Percentiles rank a stretch among this genome's conserved stretches.
Conservation (phyloP, 2,113 vertebrate species). For the Haemorhous mexicanus region DNA sequence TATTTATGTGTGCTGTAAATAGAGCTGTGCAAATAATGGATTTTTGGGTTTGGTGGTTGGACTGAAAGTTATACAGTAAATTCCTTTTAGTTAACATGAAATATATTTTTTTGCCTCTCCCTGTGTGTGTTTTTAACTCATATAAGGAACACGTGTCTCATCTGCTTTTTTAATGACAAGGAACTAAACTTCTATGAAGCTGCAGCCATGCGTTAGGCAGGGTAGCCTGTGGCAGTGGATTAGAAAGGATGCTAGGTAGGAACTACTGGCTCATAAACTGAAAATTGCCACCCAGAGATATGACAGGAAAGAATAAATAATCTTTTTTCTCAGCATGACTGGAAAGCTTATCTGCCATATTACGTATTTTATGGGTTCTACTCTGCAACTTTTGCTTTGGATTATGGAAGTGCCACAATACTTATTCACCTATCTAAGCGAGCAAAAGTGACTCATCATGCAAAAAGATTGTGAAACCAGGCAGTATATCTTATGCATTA, state of each 20-base stretch:
- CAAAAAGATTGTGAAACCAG: conserved; percentile 21
- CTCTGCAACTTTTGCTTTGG: not conserved
- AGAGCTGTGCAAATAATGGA: conserved; percentile 25
- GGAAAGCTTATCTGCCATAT: conserved; percentile 18
- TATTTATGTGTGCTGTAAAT: conserved; percentile 8
- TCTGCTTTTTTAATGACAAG: not conserved
- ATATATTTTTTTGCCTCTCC: not conserved
- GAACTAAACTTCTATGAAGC: not conserved
- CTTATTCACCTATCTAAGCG: not conserved
- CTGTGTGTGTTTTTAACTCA: not conserved
- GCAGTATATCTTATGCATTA: not conserved
- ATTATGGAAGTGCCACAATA: not conserved
- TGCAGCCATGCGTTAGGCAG: not conserved
- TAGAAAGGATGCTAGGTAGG: not conserved
- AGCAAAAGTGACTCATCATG: conserved; percentile 1
- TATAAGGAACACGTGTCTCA: not conserved
- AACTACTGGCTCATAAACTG: not conserved
- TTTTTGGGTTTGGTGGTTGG: conserved; percentile 3
- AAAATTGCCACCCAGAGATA: not conserved
- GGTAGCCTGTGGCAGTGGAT: not conserved
- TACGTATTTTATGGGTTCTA: not conserved
- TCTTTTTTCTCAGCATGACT: not conserved
- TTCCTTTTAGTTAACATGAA: conserved; percentile 2
- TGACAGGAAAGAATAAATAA: conserved; percentile 20
- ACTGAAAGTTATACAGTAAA: not conserved